These are phyloP conservation scores for Theonella swinhoei DNA, from an alignment of 37 sponge, comb jelly and placozoan genomes.

Conservation along the genomic window DNA sequence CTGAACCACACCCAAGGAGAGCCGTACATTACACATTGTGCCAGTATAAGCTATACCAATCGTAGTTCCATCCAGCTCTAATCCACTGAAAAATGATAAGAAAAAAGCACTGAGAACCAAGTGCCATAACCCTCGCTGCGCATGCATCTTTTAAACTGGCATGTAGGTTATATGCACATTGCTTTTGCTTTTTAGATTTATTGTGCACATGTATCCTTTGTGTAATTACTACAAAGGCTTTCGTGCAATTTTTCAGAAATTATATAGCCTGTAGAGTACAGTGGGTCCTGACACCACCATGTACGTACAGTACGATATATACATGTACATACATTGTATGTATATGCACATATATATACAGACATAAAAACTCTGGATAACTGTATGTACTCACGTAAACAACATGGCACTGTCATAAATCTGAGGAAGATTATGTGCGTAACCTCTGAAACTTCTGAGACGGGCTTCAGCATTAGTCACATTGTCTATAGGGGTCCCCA, in stretches of 20 bases:
- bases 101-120: neutral
- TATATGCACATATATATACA: too few relatives aligned
- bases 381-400: slow-evolving; percentile 75
- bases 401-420: slow-evolving; percentile 59
- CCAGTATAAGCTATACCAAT: slow-evolving; percentile 69
- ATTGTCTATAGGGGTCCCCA: slow-evolving; percentile 28
- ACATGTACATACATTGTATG: too few relatives aligned
- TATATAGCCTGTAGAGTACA: too few relatives aligned
- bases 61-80: slow-evolving; percentile 36
- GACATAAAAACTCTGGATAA: too few relatives aligned
- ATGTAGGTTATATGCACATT: too few relatives aligned
- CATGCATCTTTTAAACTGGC: too few relatives aligned
- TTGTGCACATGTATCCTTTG: too few relatives aligned
- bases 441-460: slow-evolving; percentile 29
- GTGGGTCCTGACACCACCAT: too few relatives aligned
- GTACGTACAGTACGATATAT: too few relatives aligned
- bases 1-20: slow-evolving; percentile 47
- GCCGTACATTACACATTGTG: slow-evolving; percentile 51
- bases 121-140: neutral
- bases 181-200: too few relatives aligned
- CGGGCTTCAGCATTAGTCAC: slow-evolving; percentile 6
- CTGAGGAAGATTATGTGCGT: slow-evolving; percentile 7
- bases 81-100: slow-evolving; percentile 44
- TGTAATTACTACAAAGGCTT: too few relatives aligned
- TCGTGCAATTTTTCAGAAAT: too few relatives aligned